phyloP scores from a whole-genome alignment of 2,113 vertebrate genomes.

The Noctilio leporinus region DNA sequence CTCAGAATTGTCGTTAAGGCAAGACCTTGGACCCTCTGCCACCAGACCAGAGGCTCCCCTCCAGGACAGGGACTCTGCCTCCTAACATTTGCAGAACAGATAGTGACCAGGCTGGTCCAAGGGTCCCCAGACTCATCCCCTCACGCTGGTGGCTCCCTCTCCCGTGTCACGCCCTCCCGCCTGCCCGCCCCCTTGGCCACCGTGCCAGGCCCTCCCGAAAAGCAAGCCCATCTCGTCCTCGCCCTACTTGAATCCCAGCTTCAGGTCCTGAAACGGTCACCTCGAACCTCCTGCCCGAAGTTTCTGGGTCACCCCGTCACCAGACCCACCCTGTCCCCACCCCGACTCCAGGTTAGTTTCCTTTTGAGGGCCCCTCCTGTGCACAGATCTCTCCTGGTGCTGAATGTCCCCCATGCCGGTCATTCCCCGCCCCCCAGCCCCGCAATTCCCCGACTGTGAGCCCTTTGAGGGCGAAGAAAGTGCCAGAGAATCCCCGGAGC shows the following conservation, averaged over 20 bases:
- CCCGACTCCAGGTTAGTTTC: background rate
- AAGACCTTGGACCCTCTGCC: background rate
- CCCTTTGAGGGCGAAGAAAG: background rate
- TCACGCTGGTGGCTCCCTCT: accelerated
- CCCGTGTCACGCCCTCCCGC: accelerated
- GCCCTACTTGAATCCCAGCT: background rate
- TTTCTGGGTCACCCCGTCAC: background rate
- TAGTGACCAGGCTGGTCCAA: background rate
- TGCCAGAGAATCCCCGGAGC: background rate
- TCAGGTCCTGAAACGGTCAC: background rate
- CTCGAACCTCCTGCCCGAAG: background rate
- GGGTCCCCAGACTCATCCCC: background rate
- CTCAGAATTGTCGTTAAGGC: background rate
- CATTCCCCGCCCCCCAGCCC: background rate
- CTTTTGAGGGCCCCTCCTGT: background rate
- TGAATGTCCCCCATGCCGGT: background rate
- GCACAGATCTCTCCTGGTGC: background rate
- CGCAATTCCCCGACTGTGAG: background rate
- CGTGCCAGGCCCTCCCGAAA: background rate
- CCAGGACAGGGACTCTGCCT: accelerated
- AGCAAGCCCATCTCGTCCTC: background rate
- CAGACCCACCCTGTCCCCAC: accelerated
- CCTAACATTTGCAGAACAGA: background rate
- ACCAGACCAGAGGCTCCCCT: background rate
- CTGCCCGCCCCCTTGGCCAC: no score